Conservation (phyloP, 1,140 invertebrate species). For the Mamestra configurata region DNA sequence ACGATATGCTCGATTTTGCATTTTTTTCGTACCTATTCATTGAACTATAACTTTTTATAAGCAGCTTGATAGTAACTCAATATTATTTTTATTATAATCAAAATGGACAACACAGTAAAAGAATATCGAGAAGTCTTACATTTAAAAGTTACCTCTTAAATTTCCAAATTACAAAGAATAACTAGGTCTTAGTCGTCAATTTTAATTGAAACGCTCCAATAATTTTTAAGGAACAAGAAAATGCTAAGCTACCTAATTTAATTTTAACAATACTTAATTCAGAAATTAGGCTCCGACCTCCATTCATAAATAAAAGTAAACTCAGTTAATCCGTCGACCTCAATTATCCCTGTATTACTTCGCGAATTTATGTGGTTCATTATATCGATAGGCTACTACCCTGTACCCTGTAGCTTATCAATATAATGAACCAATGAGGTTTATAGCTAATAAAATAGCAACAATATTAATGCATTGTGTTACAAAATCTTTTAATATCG, state of each 20-base stretch:
- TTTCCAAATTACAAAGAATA: too few species aligned
- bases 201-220: neutral
- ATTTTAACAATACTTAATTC: neutral
- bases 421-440: conserved; percentile 20
- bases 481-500: neutral
- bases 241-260: neutral
- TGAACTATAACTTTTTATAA: neutral
- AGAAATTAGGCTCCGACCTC: neutral
- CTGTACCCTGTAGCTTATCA: too few species aligned
- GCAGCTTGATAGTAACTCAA: neutral
- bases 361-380: neutral
- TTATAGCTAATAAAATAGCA: conserved; percentile 12
- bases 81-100: too few species aligned
- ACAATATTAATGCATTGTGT: neutral
- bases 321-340: neutral
- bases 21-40: neutral
- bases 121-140: too few species aligned
- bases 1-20: neutral
- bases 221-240: neutral
- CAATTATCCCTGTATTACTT: conserved; percentile 9
- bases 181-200: neutral
- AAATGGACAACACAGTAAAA: too few species aligned
- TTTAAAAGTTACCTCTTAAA: too few species aligned
- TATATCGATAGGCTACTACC: neutral
- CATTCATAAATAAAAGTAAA: neutral